A percentile compares a stretch with the other conserved stretches of the same genome.
These are phyloP conservation scores for Morinoia aosen DNA, from an alignment of 2,888 invertebrate species.

Conservation along the genomic window DNA sequence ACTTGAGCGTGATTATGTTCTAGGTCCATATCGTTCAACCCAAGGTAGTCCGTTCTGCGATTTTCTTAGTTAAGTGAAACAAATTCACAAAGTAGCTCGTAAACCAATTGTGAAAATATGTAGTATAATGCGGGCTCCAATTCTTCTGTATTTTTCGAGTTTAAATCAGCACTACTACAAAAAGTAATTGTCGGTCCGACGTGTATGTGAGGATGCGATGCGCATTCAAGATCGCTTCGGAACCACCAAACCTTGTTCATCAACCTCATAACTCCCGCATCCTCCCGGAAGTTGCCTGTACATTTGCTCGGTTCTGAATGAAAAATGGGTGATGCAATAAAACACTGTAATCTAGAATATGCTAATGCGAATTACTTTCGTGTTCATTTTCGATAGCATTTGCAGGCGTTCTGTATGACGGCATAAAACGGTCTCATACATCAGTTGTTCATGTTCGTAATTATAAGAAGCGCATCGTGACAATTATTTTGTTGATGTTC, in stretches of 20 bases:
- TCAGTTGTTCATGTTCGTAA: background rate
- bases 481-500: background rate
- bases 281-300: no score
- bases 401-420: background rate
- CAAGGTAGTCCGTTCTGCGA: no score
- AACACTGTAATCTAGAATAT: background rate
- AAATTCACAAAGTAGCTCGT: no score
- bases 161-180: no score
- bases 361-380: background rate
- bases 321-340: background rate
- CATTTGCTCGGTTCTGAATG: background rate
- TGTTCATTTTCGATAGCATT: background rate
- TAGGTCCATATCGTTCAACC: no score
- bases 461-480: background rate
- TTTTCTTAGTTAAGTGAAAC: no score
- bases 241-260: background rate
- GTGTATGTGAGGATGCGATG: background rate
- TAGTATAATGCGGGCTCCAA: no score
- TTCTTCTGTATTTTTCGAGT: no score
- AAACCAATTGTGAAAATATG: no score
- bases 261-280: background rate
- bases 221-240: background rate
- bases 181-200: no score
- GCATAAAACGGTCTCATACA: background rate
- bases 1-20: no score